Base-by-base conservation (phyloP, 64 coral and sea anemone genomes). In the Cladopsammia gracilis region DNA sequence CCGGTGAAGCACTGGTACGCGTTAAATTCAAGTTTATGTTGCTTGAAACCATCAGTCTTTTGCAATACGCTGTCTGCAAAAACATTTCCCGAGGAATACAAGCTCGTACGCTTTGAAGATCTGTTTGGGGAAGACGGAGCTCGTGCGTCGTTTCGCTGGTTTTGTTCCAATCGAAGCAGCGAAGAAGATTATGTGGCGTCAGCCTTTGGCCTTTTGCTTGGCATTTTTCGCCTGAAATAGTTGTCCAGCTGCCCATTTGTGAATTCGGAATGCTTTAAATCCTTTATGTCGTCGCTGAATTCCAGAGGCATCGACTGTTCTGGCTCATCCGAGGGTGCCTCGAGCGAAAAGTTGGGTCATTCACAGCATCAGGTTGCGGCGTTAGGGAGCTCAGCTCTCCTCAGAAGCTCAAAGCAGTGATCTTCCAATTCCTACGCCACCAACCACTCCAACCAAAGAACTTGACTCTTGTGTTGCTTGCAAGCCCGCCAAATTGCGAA, bases 1-100 rank as follows among this genome's bases (percentile, higher is more conserved):
- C 82, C 62, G 47, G 65, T 42, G 48, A 86, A 86, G 82, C 48
- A 48, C 14, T 86, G 82, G 82, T 86, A 86, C 48, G 82, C 82
- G 68, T 66, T 86, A 20, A 86, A 86, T 86, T 49, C 64, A 44
- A 20, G 34, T 22, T 67, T 86, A 64, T 86, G 82, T 49, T 62
- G 82, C 20, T 68, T 25, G 45, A 86, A 83, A 83, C 79, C 79
- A 61, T 23, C 53, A 42, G 42, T 57, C 34, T 83, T 83, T 45
- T 58, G 52, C 25, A 64, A 56, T 20, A 62, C 79, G 20, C 25
- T 19, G 25, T 83, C 58, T 19, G 58, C 52, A 14, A 59, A 79
- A 15, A 53, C 53, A 72, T 72, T 72, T 72, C 70, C 70, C 13
- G 26, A 72, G 70, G 70, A 72, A 72, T 45, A 45, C 42, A 45